Evolutionary conservation across 2,797 vertebrate genomes (phyloP).

Genomic region (Petrocephalus sullivani): DNA sequence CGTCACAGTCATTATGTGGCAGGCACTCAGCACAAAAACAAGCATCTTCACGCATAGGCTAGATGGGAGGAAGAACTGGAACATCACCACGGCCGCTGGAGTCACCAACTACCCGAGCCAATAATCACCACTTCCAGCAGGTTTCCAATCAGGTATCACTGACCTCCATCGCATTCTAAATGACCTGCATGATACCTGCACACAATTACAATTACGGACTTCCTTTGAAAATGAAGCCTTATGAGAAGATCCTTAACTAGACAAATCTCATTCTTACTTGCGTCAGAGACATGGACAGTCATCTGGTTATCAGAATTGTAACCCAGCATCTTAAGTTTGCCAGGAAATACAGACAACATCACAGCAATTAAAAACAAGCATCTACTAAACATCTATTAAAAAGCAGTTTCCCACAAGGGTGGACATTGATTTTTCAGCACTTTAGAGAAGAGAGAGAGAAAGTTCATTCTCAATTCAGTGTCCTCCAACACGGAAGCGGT

Average conservation of each 20-base stretch:
- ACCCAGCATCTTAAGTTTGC: neutral
- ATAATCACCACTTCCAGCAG: neutral
- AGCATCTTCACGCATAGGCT: neutral
- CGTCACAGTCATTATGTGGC: neutral
- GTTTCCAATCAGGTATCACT: neutral
- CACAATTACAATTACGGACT: neutral
- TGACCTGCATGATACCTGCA: neutral
- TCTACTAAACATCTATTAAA: neutral
- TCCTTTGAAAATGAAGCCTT: neutral
- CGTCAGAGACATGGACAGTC: neutral
- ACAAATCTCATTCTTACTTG: neutral
- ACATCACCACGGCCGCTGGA: neutral
- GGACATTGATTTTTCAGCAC: constrained; percentile 6
- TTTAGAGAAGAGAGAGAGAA: neutral
- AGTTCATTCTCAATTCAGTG: neutral
- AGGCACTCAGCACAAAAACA: neutral
- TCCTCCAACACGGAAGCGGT: neutral
- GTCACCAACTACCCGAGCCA: neutral
- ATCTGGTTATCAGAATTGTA: neutral
- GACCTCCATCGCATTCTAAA: neutral
- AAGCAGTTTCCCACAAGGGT: neutral
- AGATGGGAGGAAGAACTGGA: neutral
- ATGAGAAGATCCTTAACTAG: neutral
- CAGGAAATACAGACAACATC: neutral
- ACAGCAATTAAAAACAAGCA: neutral